Conservation (phyloP, 2,113 vertebrate genomes). For the Equus przewalskii region DNA sequence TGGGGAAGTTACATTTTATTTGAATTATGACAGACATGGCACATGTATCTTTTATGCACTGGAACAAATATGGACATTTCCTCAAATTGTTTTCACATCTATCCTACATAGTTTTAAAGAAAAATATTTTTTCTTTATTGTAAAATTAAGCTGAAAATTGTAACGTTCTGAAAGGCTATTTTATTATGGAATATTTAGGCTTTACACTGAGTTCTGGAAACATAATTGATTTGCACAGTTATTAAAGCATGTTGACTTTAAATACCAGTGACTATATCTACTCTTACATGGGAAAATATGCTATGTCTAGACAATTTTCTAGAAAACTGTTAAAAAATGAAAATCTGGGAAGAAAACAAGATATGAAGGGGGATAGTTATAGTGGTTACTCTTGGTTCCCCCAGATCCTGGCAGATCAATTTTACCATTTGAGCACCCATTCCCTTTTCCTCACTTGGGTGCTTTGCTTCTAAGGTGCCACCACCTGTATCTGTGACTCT, state of each 20-base stretch:
- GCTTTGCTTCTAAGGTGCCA: background rate
- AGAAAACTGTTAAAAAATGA: background rate
- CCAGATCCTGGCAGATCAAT: fast-evolving
- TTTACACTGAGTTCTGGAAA: background rate
- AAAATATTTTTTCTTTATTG: background rate
- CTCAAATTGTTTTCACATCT: background rate
- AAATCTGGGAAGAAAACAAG: background rate
- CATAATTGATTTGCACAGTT: background rate
- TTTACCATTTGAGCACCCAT: background rate
- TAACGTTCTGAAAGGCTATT: background rate
- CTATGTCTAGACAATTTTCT: background rate
- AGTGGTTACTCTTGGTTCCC: fast-evolving
- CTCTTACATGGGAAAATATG: background rate
- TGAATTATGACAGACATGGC: background rate
- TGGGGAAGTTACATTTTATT: background rate
- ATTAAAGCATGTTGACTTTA: background rate
- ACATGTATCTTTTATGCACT: background rate
- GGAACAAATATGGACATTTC: background rate
- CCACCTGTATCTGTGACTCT: background rate
- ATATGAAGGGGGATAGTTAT: background rate
- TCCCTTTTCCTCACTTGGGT: background rate
- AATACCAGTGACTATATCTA: background rate
- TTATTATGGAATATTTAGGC: background rate
- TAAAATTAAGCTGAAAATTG: background rate
- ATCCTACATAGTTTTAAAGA: background rate